Base-by-base conservation (phyloP, 2,888 invertebrate species). In the Apoderus coryli region DNA sequence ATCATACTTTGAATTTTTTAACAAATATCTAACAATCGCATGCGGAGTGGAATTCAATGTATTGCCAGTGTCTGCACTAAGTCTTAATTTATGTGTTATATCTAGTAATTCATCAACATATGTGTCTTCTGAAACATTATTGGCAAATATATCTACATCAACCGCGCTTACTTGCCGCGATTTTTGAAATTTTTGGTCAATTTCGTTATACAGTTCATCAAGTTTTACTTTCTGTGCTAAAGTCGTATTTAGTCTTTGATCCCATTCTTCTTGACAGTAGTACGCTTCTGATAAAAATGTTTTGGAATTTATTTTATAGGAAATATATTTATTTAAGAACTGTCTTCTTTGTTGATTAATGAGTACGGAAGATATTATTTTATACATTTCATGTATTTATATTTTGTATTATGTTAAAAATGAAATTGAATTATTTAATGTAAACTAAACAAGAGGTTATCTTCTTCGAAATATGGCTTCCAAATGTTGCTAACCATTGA, bases 61-160 rank as follows among this genome's bases (percentile, higher is more conserved):
- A 37, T 72, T 72, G 1, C 69, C 58, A 1, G 84, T 73, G 45
- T 79, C 75, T 4, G 73, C 67, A 10, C 79, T 76, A 37, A 75
- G 59, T 35, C 90, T 62, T 32, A 89, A 62, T 50, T 72, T 76
- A 51, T 76, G 65, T 15, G 79, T 50, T 10, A 85, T 52, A 51
- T 80, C 77, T 38, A 76, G 66, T 5, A 86, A 53, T 56, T 86
- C 84, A 19, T 81, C 76, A 0, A 72, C 48, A 44, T 76, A 67
- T 2, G 47, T 50, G 25, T 70, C 65, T 30, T 70, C 65, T 23
- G 57, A 61, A 4, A 77, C 50, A 12, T 67, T 66, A 57, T 86
- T 82, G 0, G 73, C 74, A 54, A 80, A 82, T 44, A 89, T 64
- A 50, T 89, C 88, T 5, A 89, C 67, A 55, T 89, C 89, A 14